Conservation (phyloP, 2,113 vertebrate species). For the Mus pahari region DNA sequence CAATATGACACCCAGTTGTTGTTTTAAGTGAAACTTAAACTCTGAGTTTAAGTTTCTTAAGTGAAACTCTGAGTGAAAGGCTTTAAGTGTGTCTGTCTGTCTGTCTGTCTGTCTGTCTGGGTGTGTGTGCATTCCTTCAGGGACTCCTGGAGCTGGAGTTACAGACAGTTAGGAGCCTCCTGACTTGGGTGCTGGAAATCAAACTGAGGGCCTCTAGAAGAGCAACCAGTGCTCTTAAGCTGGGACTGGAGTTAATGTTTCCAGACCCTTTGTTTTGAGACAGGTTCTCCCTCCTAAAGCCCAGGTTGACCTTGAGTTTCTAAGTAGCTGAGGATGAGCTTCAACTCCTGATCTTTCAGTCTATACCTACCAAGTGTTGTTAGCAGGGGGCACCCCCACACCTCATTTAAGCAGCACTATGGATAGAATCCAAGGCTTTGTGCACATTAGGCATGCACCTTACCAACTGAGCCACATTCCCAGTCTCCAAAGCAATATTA, state of each 20-base stretch:
- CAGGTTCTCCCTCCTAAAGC: neutral
- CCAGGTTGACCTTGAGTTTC: neutral
- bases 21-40: neutral
- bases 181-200: neutral
- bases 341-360: neutral
- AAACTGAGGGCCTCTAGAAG: neutral
- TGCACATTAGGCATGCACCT: neutral
- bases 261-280: neutral
- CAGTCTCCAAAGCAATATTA: neutral
- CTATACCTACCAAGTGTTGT: neutral
- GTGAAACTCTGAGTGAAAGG: no score
- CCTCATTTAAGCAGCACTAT: neutral
- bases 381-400: neutral
- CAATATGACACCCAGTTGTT: neutral
- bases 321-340: neutral
- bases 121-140: neutral
- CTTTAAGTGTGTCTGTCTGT: neutral
- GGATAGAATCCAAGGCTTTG: neutral
- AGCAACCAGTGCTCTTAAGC: neutral
- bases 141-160: neutral
- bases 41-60: no score
- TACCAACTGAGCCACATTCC: neutral
- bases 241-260: no score
- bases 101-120: neutral
- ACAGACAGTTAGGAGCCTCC: neutral